Base-by-base conservation (phyloP, 1,140 invertebrate genomes). In the Panagrolaimus sp. region DNA sequence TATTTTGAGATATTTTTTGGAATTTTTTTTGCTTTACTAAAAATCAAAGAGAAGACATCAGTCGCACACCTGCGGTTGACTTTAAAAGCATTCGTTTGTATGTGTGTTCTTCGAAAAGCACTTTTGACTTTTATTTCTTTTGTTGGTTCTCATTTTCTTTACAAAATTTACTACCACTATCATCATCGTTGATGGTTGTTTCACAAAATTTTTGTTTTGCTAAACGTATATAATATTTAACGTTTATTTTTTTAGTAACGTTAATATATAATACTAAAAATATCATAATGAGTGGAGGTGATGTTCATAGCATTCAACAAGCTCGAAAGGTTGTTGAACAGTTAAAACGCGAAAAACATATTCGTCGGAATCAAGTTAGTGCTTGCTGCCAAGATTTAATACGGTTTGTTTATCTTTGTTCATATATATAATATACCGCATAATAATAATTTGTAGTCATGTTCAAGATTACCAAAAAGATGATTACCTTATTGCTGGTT, bases 401-500 rank as follows among this genome's bases (percentile, higher is more conserved):
- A 43, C 66, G 69, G 78, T 80, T 63, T 31, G 27, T 42, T n/a
- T 25, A 16, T 38, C 16, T 23, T 63, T 47, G n/a, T n/a, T 31
- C 69, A 73, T 64, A 20, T 57, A 23, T 14, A 69, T 42, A 14
- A 69, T 31, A 43, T 44, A 68, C 16, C 25, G 44, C 5, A n/a
- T 4, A 0, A n/a, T 9, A 5, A 31, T 8, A 71, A 2, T 70
- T 74, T 72, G 71, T 57, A 77, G 74, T 57, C 78, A 53, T 65
- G 70, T 69, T 9, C 68, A 73, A 47, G 77, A 79, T 61, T 63
- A 69, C 43, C 66, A 78, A 62, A 68, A 69, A 13, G 77, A 79
- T 45, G 77, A 78, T 42, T 80, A 79, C 38, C 65, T 79, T 23
- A 57, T 79, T 23, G 77, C 73, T 31, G 78, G 78, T 7, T 79